Evolutionary conservation across 2,113 vertebrate genomes (phyloP).

Genomic region (Alethe castanea): DNA sequence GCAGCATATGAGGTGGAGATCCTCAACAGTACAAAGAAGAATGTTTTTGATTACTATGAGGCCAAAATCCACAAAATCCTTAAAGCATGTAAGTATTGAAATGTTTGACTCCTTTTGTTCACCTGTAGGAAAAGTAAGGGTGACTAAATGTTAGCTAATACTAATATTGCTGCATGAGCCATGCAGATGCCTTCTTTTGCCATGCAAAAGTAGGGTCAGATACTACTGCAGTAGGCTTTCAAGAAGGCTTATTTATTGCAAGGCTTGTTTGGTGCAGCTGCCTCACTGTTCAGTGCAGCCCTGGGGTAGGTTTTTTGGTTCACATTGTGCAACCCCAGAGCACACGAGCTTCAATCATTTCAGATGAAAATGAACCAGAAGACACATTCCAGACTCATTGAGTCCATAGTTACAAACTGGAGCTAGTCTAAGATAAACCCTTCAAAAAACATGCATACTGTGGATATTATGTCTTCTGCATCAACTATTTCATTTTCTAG

Average conservation of each 20-base stretch:
- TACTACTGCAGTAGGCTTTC: not conserved
- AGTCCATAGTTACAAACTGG: not conserved
- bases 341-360: not conserved
- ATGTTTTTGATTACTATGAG: constrained; percentile 64
- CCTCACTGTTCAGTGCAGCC: not conserved
- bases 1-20: constrained; percentile 61
- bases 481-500: not conserved
- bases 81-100: constrained; percentile 59
- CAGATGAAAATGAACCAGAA: not conserved
- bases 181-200: not conserved
- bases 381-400: not conserved
- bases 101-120: not conserved
- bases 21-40: constrained; percentile 49
- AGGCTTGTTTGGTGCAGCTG: not conserved
- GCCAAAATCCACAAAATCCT: constrained; percentile 51
- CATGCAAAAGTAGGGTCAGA: not conserved
- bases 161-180: not conserved
- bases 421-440: not conserved
- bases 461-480: not conserved
- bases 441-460: not conserved
- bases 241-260: not conserved
- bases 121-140: not conserved
- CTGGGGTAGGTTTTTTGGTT: not conserved
- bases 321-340: not conserved
- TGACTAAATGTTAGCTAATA: not conserved